Conservation (phyloP, 2,888 invertebrate species). For the Parnassius smintheus region DNA sequence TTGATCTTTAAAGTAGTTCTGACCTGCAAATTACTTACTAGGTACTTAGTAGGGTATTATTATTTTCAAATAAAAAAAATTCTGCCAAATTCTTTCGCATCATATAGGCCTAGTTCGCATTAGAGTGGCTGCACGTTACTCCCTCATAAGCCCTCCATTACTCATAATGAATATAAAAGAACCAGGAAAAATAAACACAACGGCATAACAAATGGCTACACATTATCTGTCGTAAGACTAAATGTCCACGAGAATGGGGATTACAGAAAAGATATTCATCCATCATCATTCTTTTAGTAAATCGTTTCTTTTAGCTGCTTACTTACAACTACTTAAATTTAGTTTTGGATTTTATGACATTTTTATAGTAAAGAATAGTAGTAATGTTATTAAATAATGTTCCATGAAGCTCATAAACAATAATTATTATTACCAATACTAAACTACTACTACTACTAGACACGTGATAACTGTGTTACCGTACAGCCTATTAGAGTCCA, state of each 20-base stretch:
- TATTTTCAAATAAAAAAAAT: not conserved
- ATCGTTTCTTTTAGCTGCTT: not conserved
- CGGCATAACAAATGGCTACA: constrained; percentile 25
- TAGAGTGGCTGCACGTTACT: constrained; percentile 16
- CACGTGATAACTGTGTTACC: too few species aligned
- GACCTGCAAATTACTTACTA: not conserved
- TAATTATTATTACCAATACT: too few species aligned
- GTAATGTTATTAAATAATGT: too few species aligned
- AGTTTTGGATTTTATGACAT: too few species aligned
- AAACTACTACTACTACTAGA: too few species aligned
- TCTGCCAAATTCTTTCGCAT: not conserved
- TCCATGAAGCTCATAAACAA: too few species aligned
- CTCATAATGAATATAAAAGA: constrained; percentile 28
- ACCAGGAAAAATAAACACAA: constrained; percentile 27
- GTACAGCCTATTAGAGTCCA: too few species aligned
- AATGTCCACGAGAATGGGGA: constrained; percentile 25
- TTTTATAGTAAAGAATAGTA: too few species aligned
- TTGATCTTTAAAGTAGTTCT: not conserved
- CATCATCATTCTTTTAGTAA: constrained; percentile 23
- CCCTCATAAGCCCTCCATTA: constrained; percentile 24
- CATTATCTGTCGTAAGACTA: constrained; percentile 23
- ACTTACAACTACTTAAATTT: too few species aligned
- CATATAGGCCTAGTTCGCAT: constrained; percentile 1
- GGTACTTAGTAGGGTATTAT: not conserved
- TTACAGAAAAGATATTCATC: constrained; percentile 26